phyloP scores from a whole-genome alignment of 2,113 vertebrate species.

The Echinops telfairi region DNA sequence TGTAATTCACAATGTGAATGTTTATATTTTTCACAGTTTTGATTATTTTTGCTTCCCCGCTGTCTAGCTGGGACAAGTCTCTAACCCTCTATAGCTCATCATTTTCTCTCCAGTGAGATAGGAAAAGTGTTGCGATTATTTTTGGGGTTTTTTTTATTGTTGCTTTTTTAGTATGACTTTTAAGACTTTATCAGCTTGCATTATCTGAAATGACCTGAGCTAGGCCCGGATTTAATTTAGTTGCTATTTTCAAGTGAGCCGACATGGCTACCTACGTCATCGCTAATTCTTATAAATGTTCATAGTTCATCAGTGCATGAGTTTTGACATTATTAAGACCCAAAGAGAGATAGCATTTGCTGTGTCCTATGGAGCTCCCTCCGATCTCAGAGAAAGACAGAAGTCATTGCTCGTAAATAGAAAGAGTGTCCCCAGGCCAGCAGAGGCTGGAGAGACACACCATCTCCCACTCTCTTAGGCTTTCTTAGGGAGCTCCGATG shows the following conservation, averaged over 20 bases:
- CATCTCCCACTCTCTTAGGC: background rate
- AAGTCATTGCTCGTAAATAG: background rate
- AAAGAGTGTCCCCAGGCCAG: background rate
- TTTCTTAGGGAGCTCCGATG: background rate
- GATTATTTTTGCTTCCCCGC: background rate
- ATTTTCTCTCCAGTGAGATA: constrained; percentile 17
- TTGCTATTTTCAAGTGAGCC: constrained; percentile 8
- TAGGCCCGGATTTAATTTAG: constrained; percentile 47
- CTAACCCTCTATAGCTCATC: background rate
- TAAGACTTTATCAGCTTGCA: constrained; percentile 64
- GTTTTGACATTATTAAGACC: constrained; percentile 56
- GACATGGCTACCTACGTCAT: background rate
- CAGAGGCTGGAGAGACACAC: background rate
- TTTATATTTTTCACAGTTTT: constrained; percentile 30
- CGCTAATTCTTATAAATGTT: background rate
- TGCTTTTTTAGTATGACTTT: constrained; percentile 19
- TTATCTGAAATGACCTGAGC: constrained; percentile 44
- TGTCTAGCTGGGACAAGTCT: background rate
- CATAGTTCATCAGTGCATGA: background rate
- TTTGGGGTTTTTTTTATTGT: background rate
- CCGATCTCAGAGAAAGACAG: background rate
- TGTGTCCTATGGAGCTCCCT: background rate
- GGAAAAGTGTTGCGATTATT: background rate
- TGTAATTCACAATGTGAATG: constrained; percentile 19
- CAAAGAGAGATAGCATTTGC: background rate